Base-by-base conservation (phyloP, 2,113 vertebrate genomes). In the Trichechus manatus region DNA sequence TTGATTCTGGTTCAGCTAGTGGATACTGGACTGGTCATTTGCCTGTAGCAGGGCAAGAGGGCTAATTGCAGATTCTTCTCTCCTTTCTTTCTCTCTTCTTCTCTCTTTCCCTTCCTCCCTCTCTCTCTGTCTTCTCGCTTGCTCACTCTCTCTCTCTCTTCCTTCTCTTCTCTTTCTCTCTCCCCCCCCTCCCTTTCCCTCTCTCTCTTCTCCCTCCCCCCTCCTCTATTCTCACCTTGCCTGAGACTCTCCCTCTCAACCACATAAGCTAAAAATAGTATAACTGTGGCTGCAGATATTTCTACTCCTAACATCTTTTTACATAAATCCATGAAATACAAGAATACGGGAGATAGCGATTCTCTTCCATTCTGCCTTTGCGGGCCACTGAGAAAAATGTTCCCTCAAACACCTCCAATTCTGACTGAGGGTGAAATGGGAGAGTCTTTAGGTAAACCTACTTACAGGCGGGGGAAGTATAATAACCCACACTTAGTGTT, bases 261-360 rank as follows among this genome's bases (percentile, higher is more conserved):
- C 42, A 78, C 14, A 33, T 9, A 66, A 15, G 11, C 22, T 61
- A 61, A 94, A 79, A 66, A 10, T 3, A 72, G 11, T 59, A 1
- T 17, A 36, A 27, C 33, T 72, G 63, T 77, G 81, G 9, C 80
- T 70, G 9, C 10, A 66, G 11, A 8, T 82, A 88, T 82, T n/a
- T 94, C 78, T 86, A 78, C 53, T 50, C 68, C 72, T 89, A 79
- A 66, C 33, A 89, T 59, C 29, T 44, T 74, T 87, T 80, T 53
- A 42, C 36, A 25, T 85, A 83, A 90, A 66, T 36, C 4, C 1
- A 64, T 15, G 11, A 61, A 64, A 33, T 86, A 23, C 33, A 92
- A 85, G 50, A 87, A 72, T 36, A 23, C 59, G 25, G 44, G 74
- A 68, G 13, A 50, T 68, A 17, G 4, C 19, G 4, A 79, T 77